phyloP scores from a whole-genome alignment of 2,797 vertebrate genomes.

The Apogon hyalosoma region DNA sequence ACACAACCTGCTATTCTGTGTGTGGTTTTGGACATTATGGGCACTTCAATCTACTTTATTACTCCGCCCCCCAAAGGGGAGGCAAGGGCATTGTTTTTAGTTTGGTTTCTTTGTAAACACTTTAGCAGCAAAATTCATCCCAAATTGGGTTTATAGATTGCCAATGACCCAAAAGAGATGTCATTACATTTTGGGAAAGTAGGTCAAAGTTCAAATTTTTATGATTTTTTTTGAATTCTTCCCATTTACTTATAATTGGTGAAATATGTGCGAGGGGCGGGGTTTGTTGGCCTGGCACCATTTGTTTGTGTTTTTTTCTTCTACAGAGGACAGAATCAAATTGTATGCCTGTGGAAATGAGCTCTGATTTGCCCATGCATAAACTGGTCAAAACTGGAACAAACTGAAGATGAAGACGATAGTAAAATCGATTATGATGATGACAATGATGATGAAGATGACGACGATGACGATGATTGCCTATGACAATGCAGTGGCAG shows the following conservation, averaged over 20 bases:
- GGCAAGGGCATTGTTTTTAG: too few relatives aligned
- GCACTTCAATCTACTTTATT: slow-evolving; percentile 17
- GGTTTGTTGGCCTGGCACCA: too few relatives aligned
- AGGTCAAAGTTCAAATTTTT: too few relatives aligned
- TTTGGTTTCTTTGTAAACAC: too few relatives aligned
- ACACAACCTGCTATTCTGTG: slow-evolving; percentile 38
- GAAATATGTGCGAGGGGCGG: too few relatives aligned
- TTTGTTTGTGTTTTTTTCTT: slow-evolving; percentile 17
- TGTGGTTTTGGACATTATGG: slow-evolving; percentile 30
- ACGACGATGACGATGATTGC: slow-evolving; percentile 49
- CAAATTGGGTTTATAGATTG: too few relatives aligned
- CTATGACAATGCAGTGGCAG: slow-evolving; percentile 1
- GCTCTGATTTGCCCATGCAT: slow-evolving; percentile 12
- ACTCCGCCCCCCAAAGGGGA: too few relatives aligned
- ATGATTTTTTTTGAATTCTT: too few relatives aligned
- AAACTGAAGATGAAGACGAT: slow-evolving; percentile 37
- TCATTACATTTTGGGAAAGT: too few relatives aligned
- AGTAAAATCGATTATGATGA: slow-evolving; percentile 21
- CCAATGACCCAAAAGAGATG: too few relatives aligned
- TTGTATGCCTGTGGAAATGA: slow-evolving; percentile 23
- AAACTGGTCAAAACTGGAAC: slow-evolving; percentile 38
- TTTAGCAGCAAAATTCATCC: too few relatives aligned
- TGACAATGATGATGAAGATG: slow-evolving; percentile 31
- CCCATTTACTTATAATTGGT: too few relatives aligned
- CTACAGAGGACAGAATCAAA: slow-evolving; percentile 3